Conservation (phyloP, 1,140 invertebrate genomes). For the Neodiprion virginianus region DNA sequence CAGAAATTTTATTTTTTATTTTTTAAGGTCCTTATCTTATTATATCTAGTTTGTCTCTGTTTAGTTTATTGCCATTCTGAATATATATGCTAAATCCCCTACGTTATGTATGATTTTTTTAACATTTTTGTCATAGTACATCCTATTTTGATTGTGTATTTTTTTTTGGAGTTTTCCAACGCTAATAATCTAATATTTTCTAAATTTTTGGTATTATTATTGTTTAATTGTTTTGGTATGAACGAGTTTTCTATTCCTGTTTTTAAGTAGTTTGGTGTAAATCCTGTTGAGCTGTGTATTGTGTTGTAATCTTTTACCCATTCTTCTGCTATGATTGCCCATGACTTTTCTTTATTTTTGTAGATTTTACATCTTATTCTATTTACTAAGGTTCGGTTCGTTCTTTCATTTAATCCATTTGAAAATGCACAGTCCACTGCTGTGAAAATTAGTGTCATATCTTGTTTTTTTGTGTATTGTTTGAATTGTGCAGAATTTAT, state of each 20-base stretch:
- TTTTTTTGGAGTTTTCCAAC: conserved; percentile 18
- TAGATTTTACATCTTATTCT: conserved; percentile 29
- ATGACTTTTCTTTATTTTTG: conserved; percentile 22
- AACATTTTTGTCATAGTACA: neutral
- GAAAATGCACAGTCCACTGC: conserved; percentile 21
- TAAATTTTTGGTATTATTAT: conserved; percentile 3
- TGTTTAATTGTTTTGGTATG: conserved; percentile 3
- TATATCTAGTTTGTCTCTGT: conserved; percentile 8
- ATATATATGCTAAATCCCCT: conserved; percentile 10
- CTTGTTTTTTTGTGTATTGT: neutral
- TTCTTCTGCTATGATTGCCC: conserved; percentile 25
- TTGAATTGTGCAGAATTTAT: conserved; percentile 10
- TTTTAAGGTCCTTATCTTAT: neutral
- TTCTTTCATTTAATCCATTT: conserved; percentile 22
- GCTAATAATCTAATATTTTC: conserved; percentile 16
- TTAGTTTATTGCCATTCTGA: neutral
- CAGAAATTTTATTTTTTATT: conserved; percentile 2
- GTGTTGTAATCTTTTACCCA: conserved; percentile 24
- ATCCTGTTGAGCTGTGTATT: conserved; percentile 22
- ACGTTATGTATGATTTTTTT: conserved; percentile 1
- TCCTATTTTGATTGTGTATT: conserved; percentile 9
- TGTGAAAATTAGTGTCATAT: conserved; percentile 12
- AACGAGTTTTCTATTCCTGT: conserved; percentile 19
- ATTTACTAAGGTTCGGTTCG: conserved; percentile 25
- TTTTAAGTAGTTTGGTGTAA: conserved; percentile 22